Base-by-base conservation (phyloP, 1,140 invertebrate species). In the Zaprionus ornatus region DNA sequence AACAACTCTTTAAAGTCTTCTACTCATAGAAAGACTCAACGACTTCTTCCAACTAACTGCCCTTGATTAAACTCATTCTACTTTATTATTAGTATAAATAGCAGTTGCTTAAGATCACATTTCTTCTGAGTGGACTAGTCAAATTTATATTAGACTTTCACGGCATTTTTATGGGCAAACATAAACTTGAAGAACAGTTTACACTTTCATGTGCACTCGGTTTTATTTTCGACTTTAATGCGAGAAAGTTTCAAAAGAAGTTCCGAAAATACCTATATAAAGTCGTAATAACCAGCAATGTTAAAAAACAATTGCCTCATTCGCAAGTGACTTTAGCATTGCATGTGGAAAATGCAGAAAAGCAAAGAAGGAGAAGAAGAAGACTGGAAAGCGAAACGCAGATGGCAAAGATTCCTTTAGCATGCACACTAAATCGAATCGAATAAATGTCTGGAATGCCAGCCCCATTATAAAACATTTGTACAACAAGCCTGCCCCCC, bases 381-480 rank as follows among this genome's bases (percentile, higher is more conserved):
- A n/a, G 3, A 50, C 13, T 50, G 19, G 23, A 50, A 23, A 19
- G 7, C 45, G 21, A 50, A 50, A 50, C 9, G 19, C 19, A 23
- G 17, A 3, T 50, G 45, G 19, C 45, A 21, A 21, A 21, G 45
- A 21, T 19, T 19, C 45, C 45, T 19, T 48, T 21, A 21, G 45
- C 45, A 50, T 50, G 45, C 19, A 50, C 45, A 23, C 45, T 23
- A 50, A 50, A 50, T 50, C 45, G 45, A 50, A 50, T 50, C 45
- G 45, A 50, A 50, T 50, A 19, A 59, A 40, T 13, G 25, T 29
- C 40, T 62, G 17, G 57, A 48, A 40, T 62, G 9, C 17, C 42
- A 29, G n/a, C n/a, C 27, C 19, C 45, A 50, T 63, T 52, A 21
- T 21, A 19, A 19, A 27, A 9, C 29, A 35, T 21, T 63, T 52